Evolutionary conservation across 2,888 invertebrate species (phyloP), one percentile per base, ranked within the genome.

Genomic region (Brassicogethes aeneus): DNA sequence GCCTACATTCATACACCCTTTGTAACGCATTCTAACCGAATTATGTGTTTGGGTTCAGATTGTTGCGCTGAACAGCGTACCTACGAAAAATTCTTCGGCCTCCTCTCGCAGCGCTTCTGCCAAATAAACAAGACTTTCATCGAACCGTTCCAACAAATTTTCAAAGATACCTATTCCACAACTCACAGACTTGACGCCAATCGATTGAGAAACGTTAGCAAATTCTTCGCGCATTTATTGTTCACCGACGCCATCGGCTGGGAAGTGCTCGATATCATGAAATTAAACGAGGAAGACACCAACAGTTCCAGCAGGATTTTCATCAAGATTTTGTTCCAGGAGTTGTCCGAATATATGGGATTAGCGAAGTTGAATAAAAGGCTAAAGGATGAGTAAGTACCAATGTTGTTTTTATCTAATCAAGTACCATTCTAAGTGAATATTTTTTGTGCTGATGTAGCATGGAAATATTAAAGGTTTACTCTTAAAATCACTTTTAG

Each of bases 41-140:
- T n/a, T n/a, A n/a, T n/a, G n/a, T n/a, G n/a, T n/a, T n/a, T n/a
- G n/a, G n/a, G n/a, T 57, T 40, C 92, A 39, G 99, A 99, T 70
- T 99, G 99, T 65, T 99, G 99, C 68, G 96, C 97, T 2, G 97
- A 99, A 66, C 93, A 95, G 69, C 75, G 99, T 46, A 99, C 97
- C 0, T 99, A 97, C 60, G 96, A 97, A 65, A 95, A 96, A 65
- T 99, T 99, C 64, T 99, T 88, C 60, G 99, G 97, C 0, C 72
- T 97, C 16, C 67, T 99, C 37, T 94, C 95, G 0, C 93, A 94
- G 70, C 65, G 82, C 46, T 97, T 99, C 66, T 99, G 97, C 63
- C 82, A 86, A 55, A 84, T 99, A 3, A 93, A 96, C 61, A 82
- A 85, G 61, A 86, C 89, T 40, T 99, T 94, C 63, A 83, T 96